Evolutionary conservation across 2,888 invertebrate species (phyloP).

Genomic region (Panopea generosa): DNA sequence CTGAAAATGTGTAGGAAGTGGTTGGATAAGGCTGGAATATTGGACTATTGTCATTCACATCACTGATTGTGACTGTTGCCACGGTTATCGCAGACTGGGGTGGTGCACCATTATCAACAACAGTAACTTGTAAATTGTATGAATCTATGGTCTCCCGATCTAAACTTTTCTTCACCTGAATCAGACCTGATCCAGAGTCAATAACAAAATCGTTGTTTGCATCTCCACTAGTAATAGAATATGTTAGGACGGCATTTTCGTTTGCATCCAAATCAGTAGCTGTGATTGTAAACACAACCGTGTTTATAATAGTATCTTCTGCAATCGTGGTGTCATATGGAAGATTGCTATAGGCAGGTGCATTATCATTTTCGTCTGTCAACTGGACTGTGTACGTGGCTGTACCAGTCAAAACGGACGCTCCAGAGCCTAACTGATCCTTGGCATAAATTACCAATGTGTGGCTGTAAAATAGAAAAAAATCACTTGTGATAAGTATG

Average conservation of each 20-base stretch:
- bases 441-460: slow-evolving; percentile 67
- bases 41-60: slow-evolving; percentile 77
- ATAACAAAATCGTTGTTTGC: slow-evolving; percentile 71
- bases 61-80: slow-evolving; percentile 70
- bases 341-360: slow-evolving; percentile 69
- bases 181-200: slow-evolving; percentile 66
- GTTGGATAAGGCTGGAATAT: slow-evolving; percentile 58
- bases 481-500: too few species aligned
- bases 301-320: slow-evolving; percentile 70
- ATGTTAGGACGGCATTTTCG: slow-evolving; percentile 69
- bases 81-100: slow-evolving; percentile 56
- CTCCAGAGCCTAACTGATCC: slow-evolving; percentile 63
- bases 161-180: slow-evolving; percentile 68
- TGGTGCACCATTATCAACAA: slow-evolving; percentile 65
- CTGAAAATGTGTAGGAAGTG: slow-evolving; percentile 65
- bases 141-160: slow-evolving; percentile 74
- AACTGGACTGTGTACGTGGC: slow-evolving; percentile 74
- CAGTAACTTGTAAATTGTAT: slow-evolving; percentile 68
- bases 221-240: slow-evolving; percentile 73
- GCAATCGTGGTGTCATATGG: slow-evolving; percentile 63
- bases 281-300: slow-evolving; percentile 64
- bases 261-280: slow-evolving; percentile 75
- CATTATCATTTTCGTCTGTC: slow-evolving; percentile 77
- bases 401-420: slow-evolving; percentile 65
- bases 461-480: slow-evolving; percentile 66